Percentiles rank a stretch among this genome's conserved stretches.
Conservation (phyloP, 2,113 vertebrate genomes). For the Oceanites oceanicus region DNA sequence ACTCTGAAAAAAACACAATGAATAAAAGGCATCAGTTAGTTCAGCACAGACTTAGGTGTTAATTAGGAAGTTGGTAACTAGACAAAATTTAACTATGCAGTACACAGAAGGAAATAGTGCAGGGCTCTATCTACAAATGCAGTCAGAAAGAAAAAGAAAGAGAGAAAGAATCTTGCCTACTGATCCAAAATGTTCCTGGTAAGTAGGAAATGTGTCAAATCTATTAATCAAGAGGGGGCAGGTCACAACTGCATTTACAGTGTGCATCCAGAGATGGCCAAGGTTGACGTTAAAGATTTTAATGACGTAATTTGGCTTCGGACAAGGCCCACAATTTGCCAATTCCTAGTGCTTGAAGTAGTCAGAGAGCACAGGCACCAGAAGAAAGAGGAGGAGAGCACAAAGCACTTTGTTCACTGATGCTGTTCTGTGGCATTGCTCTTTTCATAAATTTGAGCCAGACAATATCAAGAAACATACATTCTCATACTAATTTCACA, state of each 20-base stretch:
- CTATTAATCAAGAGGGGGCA: background rate
- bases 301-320: background rate
- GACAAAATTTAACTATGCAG: background rate
- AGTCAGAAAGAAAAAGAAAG: background rate
- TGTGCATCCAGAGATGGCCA: background rate
- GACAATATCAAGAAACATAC: background rate
- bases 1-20: background rate
- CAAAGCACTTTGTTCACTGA: fast-evolving
- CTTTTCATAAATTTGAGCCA: background rate
- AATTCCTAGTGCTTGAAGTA: fast-evolving
- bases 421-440: background rate
- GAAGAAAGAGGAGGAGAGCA: background rate
- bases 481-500: background rate
- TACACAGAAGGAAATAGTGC: background rate
- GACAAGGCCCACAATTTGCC: fast-evolving
- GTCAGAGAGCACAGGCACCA: background rate
- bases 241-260: background rate
- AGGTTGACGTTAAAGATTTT: background rate
- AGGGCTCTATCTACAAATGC: background rate
- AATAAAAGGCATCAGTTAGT: background rate
- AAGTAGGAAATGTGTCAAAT: background rate
- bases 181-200: background rate
- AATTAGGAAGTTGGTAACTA: background rate
- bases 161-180: background rate
- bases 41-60: background rate